These are phyloP conservation scores for Odontophorus gujanensis DNA, from an alignment of 2,113 vertebrate genomes.

Conservation along the genomic window DNA sequence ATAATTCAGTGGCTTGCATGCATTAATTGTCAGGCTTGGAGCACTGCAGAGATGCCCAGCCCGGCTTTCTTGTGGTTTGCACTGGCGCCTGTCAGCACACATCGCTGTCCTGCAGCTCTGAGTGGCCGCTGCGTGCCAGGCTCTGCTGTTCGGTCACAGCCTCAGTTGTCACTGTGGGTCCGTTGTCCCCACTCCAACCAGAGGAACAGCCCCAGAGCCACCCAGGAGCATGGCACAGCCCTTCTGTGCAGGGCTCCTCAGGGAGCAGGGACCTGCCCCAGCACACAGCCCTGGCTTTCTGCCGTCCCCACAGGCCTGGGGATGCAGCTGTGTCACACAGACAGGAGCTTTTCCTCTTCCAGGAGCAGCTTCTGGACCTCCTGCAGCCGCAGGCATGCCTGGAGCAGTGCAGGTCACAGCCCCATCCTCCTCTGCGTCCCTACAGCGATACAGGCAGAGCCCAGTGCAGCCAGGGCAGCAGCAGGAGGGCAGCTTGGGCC, in stretches of 20 bases:
- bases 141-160: not conserved
- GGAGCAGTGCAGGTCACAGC: too few relatives aligned
- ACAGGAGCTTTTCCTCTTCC: too few relatives aligned
- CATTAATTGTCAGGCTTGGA: constrained; percentile 64
- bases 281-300: not conserved
- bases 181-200: not conserved
- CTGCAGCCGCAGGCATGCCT: too few relatives aligned
- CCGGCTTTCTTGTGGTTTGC: constrained; percentile 67
- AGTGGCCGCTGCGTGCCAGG: not conserved
- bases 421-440: too few relatives aligned
- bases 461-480: too few relatives aligned
- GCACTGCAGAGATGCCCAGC: constrained; percentile 58
- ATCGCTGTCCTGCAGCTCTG: not conserved
- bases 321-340: too few relatives aligned
- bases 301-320: not conserved
- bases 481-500: too few relatives aligned
- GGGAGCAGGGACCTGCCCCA: not conserved
- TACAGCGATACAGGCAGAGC: too few relatives aligned
- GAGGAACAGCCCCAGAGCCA: rapidly evolving
- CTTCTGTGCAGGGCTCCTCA: not conserved
- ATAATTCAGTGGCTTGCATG: constrained; percentile 62
- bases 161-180: rapidly evolving
- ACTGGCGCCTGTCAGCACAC: constrained; percentile 58
- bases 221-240: not conserved
- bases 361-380: too few relatives aligned